phyloP scores from a whole-genome alignment of 2,113 vertebrate genomes.

The Calyptomena viridis region DNA sequence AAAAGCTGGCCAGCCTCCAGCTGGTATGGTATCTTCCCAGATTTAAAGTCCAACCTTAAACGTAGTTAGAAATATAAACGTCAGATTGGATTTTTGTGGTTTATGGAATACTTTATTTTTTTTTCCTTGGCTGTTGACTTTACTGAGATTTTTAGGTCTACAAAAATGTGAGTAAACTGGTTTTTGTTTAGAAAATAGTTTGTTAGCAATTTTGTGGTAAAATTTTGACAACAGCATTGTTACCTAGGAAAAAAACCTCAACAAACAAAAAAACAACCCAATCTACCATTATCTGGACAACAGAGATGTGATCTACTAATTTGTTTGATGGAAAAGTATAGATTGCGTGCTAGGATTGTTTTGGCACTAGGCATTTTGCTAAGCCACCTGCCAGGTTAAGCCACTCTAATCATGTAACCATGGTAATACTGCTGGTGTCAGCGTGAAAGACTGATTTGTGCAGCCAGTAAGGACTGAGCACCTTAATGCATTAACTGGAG shows the following conservation, averaged over 20 bases:
- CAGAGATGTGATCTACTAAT: not conserved
- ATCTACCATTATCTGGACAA: not conserved
- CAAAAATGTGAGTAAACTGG: not conserved
- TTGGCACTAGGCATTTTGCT: not conserved
- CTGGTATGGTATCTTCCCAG: not conserved
- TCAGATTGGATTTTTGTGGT: not conserved
- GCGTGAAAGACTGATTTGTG: not conserved
- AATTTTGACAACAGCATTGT: not conserved
- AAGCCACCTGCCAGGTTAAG: conserved; percentile 59
- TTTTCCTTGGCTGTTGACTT: not conserved
- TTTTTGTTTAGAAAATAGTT: not conserved
- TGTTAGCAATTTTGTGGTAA: not conserved
- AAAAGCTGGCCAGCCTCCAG: not conserved
- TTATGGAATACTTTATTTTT: not conserved
- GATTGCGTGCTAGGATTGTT: not conserved
- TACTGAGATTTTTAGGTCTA: not conserved
- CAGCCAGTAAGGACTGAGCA: conserved; percentile 2
- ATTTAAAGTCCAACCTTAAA: not conserved
- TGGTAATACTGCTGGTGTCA: conserved; percentile 37
- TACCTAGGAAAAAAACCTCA: not conserved
- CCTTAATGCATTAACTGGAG: not conserved
- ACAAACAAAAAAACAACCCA: not conserved
- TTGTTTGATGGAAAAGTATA: not conserved
- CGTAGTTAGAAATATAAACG: not conserved
- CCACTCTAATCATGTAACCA: conserved; percentile 43